Evolutionary conservation across 2,113 vertebrate genomes (phyloP).

Genomic region (Ailurus styani): DNA sequence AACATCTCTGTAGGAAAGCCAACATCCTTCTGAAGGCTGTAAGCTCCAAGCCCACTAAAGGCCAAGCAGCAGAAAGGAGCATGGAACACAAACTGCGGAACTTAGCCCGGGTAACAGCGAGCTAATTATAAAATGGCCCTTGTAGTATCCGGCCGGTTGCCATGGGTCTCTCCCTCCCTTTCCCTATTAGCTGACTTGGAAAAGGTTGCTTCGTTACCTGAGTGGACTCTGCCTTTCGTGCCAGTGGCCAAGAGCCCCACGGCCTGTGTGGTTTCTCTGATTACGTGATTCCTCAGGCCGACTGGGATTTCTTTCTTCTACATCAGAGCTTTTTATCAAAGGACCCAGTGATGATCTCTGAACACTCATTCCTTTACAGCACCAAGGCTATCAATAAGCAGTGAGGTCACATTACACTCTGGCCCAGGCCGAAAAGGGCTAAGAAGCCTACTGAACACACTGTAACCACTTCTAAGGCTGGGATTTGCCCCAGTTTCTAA

Average conservation of each 20-base stretch:
- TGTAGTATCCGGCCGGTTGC: accelerated
- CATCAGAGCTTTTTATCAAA: conserved; percentile 44
- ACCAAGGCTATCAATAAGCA: background rate
- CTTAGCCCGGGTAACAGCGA: background rate
- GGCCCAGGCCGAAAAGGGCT: background rate
- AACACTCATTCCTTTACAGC: background rate
- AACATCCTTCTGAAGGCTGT: background rate
- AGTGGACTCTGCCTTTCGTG: background rate
- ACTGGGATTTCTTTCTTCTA: conserved; percentile 33
- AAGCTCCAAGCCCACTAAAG: background rate
- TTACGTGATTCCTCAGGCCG: conserved; percentile 15
- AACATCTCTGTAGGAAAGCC: conserved; percentile 6
- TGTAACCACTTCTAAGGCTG: background rate
- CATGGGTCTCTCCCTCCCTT: background rate
- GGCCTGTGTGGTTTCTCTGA: conserved; percentile 40
- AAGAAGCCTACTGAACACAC: background rate
- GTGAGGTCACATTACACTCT: background rate
- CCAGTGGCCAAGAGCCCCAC: background rate
- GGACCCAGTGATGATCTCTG: background rate
- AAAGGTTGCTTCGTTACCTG: background rate
- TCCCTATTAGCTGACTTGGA: background rate
- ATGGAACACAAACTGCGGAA: background rate
- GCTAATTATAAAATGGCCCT: background rate
- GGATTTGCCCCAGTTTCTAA: background rate
- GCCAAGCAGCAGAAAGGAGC: background rate